Evolutionary conservation across 2,888 invertebrate species (phyloP).

Genomic region (Hecatera dysodea): DNA sequence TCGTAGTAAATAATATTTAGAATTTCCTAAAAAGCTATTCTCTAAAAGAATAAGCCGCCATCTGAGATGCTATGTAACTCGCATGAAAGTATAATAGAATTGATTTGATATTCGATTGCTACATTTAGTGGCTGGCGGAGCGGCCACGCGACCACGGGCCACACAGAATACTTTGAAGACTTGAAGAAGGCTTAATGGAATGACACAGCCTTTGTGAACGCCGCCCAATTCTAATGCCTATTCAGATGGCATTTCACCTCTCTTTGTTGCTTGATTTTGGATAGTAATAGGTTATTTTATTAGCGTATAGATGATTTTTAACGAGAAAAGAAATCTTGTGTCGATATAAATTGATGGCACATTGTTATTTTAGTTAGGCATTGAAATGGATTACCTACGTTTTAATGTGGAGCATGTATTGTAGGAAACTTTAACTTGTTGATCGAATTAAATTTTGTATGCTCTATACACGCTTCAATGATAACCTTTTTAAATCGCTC

Average conservation of each 20-base stretch:
- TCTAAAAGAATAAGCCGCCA: slow-evolving; percentile 70
- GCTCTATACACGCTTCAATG: slow-evolving; percentile 67
- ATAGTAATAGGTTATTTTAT: slow-evolving; percentile 90
- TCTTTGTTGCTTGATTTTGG: slow-evolving; percentile 90
- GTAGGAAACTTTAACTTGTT: slow-evolving; percentile 70
- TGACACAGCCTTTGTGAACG: slow-evolving; percentile 90
- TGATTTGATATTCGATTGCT: slow-evolving; percentile 88
- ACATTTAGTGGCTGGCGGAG: slow-evolving; percentile 73
- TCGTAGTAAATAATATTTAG: slow-evolving; percentile 60
- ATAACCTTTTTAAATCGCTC: slow-evolving; percentile 68
- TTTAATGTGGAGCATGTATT: slow-evolving; percentile 69
- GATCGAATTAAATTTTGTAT: slow-evolving; percentile 74
- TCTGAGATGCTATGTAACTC: slow-evolving; percentile 66
- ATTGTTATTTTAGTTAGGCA: slow-evolving; percentile 69
- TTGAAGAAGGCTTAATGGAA: slow-evolving; percentile 90
- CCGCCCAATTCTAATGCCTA: slow-evolving; percentile 91
- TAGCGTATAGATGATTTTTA: slow-evolving; percentile 86
- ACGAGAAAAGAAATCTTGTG: slow-evolving; percentile 82
- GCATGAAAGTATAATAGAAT: slow-evolving; percentile 83
- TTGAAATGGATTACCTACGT: slow-evolving; percentile 67
- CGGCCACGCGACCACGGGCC: slow-evolving; percentile 88
- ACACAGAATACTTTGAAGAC: slow-evolving; percentile 86
- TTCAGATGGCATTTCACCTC: slow-evolving; percentile 90
- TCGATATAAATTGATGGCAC: slow-evolving; percentile 77
- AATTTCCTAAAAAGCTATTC: slow-evolving; percentile 59